A percentile compares a stretch with the other conserved stretches of the same genome.
Evolutionary conservation across 2,797 vertebrate genomes (phyloP).

Genomic region (Neoniphon sammara): DNA sequence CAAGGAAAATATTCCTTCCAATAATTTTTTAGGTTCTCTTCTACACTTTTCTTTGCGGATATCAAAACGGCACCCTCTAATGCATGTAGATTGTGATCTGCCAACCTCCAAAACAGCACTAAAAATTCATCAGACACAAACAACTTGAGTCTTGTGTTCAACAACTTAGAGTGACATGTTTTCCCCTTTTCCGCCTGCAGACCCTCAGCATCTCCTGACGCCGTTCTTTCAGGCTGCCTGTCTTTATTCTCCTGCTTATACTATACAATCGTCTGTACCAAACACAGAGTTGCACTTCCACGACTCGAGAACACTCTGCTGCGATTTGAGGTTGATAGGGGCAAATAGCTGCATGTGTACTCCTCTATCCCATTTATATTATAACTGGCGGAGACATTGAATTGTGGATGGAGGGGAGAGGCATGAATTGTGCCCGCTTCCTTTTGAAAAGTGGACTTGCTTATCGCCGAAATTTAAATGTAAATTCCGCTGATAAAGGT

Average conservation of each 20-base stretch:
- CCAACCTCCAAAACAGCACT: constrained; percentile 27
- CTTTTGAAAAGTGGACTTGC: constrained; percentile 35
- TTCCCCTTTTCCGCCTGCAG: constrained; percentile 37
- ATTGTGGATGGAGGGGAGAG: neutral
- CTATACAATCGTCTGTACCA: constrained; percentile 40
- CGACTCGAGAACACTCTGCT: constrained; percentile 28
- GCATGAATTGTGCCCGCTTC: constrained; percentile 21
- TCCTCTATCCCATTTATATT: constrained; percentile 27
- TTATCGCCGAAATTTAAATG: constrained; percentile 57
- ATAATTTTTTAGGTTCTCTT: constrained; percentile 25
- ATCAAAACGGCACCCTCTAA: constrained; percentile 44
- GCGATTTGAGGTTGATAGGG: constrained; percentile 55
- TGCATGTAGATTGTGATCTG: constrained; percentile 48
- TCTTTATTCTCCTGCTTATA: constrained; percentile 16
- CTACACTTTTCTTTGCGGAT: neutral
- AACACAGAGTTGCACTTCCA: constrained; percentile 29
- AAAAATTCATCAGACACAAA: constrained; percentile 51
- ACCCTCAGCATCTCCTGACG: constrained; percentile 34
- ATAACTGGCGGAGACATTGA: constrained; percentile 11
- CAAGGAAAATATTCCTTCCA: constrained; percentile 29
- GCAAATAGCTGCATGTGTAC: constrained; percentile 42
- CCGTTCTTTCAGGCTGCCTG: constrained; percentile 32
- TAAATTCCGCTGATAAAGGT: constrained; percentile 57
- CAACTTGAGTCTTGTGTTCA: constrained; percentile 5
- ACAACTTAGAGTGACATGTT: constrained; percentile 45